phyloP scores from a whole-genome alignment of 2,113 vertebrate genomes.

The Perca flavescens region DNA sequence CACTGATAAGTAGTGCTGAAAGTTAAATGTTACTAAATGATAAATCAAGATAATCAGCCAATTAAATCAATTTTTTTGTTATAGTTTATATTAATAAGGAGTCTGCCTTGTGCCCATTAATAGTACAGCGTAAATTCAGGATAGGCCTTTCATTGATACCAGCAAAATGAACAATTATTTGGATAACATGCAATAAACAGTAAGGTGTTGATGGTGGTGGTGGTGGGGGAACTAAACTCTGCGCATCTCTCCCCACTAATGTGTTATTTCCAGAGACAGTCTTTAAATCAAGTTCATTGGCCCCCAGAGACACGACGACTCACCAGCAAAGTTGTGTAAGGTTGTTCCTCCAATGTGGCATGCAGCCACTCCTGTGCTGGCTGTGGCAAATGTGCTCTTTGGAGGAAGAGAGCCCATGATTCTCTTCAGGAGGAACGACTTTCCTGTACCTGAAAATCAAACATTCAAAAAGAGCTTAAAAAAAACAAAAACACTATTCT shows the following conservation, averaged over 20 bases:
- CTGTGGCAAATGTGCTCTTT: slow-evolving; percentile 92
- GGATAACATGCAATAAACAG: not conserved
- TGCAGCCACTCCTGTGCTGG: slow-evolving; percentile 96
- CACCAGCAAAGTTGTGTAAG: slow-evolving; percentile 94
- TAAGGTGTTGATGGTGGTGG: too few species aligned
- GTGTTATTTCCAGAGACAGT: not conserved
- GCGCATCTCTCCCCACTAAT: not conserved
- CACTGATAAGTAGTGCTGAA: not conserved
- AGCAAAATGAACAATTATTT: slow-evolving; percentile 12
- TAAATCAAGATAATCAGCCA: too few species aligned
- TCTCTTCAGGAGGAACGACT: slow-evolving; percentile 94
- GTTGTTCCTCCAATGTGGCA: slow-evolving; percentile 97
- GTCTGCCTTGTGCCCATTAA: too few species aligned
- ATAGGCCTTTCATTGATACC: not conserved
- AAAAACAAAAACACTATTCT: too few species aligned
- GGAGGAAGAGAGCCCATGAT: slow-evolving; percentile 95
- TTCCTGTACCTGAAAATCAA: slow-evolving; percentile 90
- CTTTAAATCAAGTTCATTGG: not conserved
- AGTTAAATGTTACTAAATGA: not conserved
- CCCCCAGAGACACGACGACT: not conserved
- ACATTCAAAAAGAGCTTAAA: not conserved
- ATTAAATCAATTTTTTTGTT: too few species aligned
- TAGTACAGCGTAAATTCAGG: not conserved
- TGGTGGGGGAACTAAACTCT: not conserved
- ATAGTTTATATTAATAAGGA: not conserved